Conservation (phyloP, 2,797 vertebrate species). For the Myripristis murdjan region DNA sequence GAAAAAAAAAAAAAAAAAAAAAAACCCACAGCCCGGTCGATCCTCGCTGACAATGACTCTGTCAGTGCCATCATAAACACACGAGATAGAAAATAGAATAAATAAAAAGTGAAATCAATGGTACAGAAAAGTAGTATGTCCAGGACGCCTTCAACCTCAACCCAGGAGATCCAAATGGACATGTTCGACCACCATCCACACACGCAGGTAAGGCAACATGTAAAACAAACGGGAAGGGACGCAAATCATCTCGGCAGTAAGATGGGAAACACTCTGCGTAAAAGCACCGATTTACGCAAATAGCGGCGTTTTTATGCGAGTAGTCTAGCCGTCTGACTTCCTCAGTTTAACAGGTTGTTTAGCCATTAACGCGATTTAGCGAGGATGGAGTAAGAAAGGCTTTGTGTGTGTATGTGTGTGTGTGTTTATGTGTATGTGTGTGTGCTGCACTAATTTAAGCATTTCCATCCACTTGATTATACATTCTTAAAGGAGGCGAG, state of each 20-base stretch:
- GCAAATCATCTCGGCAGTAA: not conserved
- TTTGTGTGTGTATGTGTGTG: too few relatives aligned
- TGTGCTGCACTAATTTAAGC: constrained; percentile 11
- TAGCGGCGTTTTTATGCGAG: not conserved
- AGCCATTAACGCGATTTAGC: constrained; percentile 29
- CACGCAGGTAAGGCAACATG: constrained; percentile 91
- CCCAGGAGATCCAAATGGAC: constrained; percentile 99
- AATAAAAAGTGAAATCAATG: constrained; percentile 90
- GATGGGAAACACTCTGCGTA: not conserved
- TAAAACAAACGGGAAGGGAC: not conserved
- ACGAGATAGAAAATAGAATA: constrained; percentile 68
- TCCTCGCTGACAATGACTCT: constrained; percentile 64
- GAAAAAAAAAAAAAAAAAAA: too few relatives aligned
- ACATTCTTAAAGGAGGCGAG: not conserved
- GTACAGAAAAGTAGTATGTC: constrained; percentile 99
- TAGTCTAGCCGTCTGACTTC: constrained; percentile 37
- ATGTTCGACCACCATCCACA: constrained; percentile 96
- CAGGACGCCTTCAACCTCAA: constrained; percentile 96
- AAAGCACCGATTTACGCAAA: not conserved
- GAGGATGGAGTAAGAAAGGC: not conserved
- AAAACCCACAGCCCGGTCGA: constrained; percentile 18
- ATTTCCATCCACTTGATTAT: not conserved
- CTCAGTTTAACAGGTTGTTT: constrained; percentile 81
- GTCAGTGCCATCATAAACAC: constrained; percentile 56
- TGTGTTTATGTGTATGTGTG: too few relatives aligned